Conservation (phyloP, 2,888 invertebrate species). For the Blastobasis adustella region DNA sequence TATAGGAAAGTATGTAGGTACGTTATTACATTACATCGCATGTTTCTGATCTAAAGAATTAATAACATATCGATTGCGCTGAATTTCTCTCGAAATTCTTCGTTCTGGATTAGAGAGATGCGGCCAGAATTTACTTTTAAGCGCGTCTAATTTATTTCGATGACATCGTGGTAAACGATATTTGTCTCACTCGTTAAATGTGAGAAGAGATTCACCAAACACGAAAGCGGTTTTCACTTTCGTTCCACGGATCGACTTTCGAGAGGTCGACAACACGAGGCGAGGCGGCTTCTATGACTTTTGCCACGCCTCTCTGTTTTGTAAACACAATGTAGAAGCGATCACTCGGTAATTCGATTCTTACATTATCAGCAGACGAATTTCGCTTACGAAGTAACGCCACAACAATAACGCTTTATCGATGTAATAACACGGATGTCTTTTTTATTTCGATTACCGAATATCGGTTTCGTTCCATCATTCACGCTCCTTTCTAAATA, state of each 20-base stretch:
- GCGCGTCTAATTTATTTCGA: slow-evolving; percentile 27
- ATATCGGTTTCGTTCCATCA: not conserved
- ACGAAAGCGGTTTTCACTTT: slow-evolving; percentile 59
- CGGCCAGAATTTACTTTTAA: too few species aligned
- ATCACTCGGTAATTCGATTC: slow-evolving; percentile 20
- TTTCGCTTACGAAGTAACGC: slow-evolving; percentile 22
- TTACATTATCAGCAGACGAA: slow-evolving; percentile 10
- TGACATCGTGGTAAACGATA: slow-evolving; percentile 24
- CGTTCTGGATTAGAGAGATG: too few species aligned
- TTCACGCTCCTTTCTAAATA: not conserved
- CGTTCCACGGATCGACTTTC: slow-evolving; percentile 51
- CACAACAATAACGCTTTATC: slow-evolving; percentile 10
- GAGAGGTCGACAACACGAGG: slow-evolving; percentile 23
- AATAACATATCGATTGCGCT: too few species aligned
- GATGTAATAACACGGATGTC: too few species aligned
- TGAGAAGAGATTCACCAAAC: slow-evolving; percentile 36
- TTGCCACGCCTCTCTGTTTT: slow-evolving; percentile 38
- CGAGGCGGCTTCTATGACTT: slow-evolving; percentile 30
- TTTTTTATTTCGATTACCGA: slow-evolving; percentile 3
- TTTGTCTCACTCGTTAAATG: slow-evolving; percentile 10
- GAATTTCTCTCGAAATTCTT: too few species aligned
- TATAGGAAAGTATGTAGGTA: too few species aligned
- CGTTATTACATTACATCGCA: too few species aligned
- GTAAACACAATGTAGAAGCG: slow-evolving; percentile 27
- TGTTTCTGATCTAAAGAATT: too few species aligned